Base-by-base conservation (phyloP, 2,797 vertebrate species). In the Myotis myotis region DNA sequence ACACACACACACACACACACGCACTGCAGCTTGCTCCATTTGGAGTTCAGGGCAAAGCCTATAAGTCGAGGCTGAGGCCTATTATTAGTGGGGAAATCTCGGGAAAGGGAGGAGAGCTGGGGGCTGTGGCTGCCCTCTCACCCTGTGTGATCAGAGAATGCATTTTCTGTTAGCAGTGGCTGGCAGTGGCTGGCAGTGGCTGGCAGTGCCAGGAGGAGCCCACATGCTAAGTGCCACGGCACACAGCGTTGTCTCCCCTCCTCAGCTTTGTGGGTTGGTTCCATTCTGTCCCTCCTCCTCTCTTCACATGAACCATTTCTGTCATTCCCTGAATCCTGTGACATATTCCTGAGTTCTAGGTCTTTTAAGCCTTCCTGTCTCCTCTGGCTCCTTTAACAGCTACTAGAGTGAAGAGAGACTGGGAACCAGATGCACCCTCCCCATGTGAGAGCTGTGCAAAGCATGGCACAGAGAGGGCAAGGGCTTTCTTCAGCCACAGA, bases 171-270 rank as follows among this genome's bases (percentile, higher is more conserved):
- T 17, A 49, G 44, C 64, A 51, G 84, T 36, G 57, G 79, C 47
- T 28, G 30, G 44, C 64, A 51, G 84, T 36, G 57, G 79, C 47
- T 28, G 30, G 33, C 68, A 3, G 28, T 28, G 55, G 10, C 62
- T 33, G 12, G 10, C 11, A 13, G 62, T 28, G 3, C 36, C 66
- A 19, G 51, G 75, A 71, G 60, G 62, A 38, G 47, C 47, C 49
- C 47, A 1, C 5, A 2, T 28, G 57, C 33, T 36, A n/a, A 23
- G 6, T 1, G 10, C 41, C 19, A 5, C 1, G 1, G 30, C 28
- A 19, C 0, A 6, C 25, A 1, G 55, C 55, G 55, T 20, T 64
- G 68, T 36, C 16, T 72, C 55, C 44, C 44, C 2, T 76, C 64
- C 33, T 44, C 47, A 66, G 60, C 30, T 23, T 64, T 49, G 20